Percentiles rank a stretch among this genome's conserved stretches.
phyloP scores from a whole-genome alignment of 2,797 vertebrate genomes.

The Karalla daura region DNA sequence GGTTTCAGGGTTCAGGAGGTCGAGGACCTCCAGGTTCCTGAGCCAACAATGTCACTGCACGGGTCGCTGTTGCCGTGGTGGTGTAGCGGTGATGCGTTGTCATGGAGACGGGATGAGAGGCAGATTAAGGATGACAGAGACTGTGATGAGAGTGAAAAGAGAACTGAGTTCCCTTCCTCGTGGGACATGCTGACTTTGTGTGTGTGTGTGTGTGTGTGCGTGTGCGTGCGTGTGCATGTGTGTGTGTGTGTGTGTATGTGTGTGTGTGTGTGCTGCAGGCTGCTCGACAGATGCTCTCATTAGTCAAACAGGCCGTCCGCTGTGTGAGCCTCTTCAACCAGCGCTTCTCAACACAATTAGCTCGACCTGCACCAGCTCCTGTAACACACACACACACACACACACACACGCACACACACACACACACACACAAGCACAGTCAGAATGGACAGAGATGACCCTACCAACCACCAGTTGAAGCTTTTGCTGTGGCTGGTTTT shows the following conservation, averaged over 20 bases:
- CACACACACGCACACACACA: too few species aligned
- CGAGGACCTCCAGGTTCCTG: constrained; percentile 9
- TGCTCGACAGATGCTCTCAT: constrained; percentile 75
- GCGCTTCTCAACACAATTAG: constrained; percentile 63
- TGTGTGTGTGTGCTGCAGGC: constrained; percentile 38
- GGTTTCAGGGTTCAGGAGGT: not conserved
- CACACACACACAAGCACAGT: too few species aligned
- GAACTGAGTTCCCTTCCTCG: constrained; percentile 58
- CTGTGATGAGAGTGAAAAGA: constrained; percentile 65
- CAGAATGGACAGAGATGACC: too few species aligned
- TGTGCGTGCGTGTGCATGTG: constrained; percentile 11
- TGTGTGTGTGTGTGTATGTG: constrained; percentile 19
- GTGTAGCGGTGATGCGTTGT: constrained; percentile 28
- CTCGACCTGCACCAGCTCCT: constrained; percentile 40
- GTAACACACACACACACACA: constrained; percentile 6
- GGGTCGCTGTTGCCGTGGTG: constrained; percentile 20
- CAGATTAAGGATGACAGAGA: constrained; percentile 69
- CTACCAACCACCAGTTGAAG: too few species aligned
- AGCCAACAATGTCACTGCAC: constrained; percentile 12
- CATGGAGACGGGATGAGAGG: constrained; percentile 61
- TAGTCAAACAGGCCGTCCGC: constrained; percentile 71
- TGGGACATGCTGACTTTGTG: constrained; percentile 31
- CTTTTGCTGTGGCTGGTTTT: too few species aligned
- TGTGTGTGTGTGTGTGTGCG: not conserved
- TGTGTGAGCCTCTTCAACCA: constrained; percentile 68